Percentiles rank a stretch among this genome's conserved stretches.
These are phyloP conservation scores for Lampris megalopsis DNA, from an alignment of 2,113 vertebrate species.

Conservation along the genomic window DNA sequence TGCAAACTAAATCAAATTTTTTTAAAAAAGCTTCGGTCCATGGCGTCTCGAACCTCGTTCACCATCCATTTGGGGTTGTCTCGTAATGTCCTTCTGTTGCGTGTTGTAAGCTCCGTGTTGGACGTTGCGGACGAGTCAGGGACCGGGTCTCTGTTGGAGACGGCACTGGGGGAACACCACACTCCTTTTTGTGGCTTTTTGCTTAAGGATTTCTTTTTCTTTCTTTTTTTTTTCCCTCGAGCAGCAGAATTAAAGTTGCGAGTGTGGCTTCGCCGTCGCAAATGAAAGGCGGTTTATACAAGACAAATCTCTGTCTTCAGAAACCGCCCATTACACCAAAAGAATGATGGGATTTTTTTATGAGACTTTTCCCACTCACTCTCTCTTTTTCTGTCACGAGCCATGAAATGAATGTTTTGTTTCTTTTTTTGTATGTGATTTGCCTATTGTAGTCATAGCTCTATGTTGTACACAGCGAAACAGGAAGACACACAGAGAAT, in stretches of 20 bases:
- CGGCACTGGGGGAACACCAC: slow-evolving; percentile 40
- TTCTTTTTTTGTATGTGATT: slow-evolving; percentile 15
- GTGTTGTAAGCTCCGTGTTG: slow-evolving; percentile 35
- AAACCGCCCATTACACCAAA: slow-evolving; percentile 6
- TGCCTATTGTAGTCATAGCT: slow-evolving; percentile 27
- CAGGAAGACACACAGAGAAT: too few relatives aligned
- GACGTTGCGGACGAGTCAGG: slow-evolving; percentile 36
- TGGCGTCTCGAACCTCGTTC: slow-evolving; percentile 10
- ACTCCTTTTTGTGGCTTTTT: slow-evolving; percentile 66
- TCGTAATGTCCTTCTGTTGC: slow-evolving; percentile 11
- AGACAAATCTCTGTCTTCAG: slow-evolving; percentile 27
- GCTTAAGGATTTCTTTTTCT: slow-evolving; percentile 48
- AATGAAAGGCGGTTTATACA: slow-evolving; percentile 27
- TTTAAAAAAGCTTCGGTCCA: slow-evolving; percentile 5
- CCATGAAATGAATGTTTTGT: slow-evolving; percentile 21
- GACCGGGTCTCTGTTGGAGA: slow-evolving; percentile 26
- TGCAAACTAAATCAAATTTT: background rate
- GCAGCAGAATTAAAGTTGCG: slow-evolving; percentile 44
- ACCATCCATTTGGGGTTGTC: slow-evolving; percentile 3
- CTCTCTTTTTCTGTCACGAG: slow-evolving; percentile 6
- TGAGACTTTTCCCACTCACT: background rate
- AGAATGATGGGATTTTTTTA: slow-evolving; percentile 9
- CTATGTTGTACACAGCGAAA: too few relatives aligned
- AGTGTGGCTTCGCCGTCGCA: slow-evolving; percentile 26
- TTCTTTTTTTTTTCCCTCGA: slow-evolving; percentile 29